These are phyloP conservation scores for Globodera ellingtonae DNA, from an alignment of 1,140 invertebrate species.

Conservation along the genomic window DNA sequence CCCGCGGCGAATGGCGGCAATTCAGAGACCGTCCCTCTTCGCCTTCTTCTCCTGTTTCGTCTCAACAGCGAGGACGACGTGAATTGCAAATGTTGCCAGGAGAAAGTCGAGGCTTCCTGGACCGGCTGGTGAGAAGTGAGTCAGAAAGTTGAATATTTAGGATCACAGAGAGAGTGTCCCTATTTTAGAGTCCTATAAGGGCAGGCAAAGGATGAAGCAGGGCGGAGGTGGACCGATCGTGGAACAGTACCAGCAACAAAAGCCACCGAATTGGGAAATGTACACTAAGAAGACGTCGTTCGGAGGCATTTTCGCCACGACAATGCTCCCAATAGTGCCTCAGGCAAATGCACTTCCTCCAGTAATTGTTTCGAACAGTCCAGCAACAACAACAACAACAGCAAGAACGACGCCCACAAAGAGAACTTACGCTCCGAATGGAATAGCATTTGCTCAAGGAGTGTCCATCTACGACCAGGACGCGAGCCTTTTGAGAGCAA, in stretches of 20 bases:
- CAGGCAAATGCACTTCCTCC: not conserved
- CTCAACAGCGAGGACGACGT: slow-evolving; percentile 1
- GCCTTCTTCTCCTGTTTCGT: not conserved
- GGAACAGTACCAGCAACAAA: not conserved
- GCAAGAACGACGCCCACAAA: not conserved
- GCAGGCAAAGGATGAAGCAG: slow-evolving; percentile 22
- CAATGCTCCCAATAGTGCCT: not conserved
- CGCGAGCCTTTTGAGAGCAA: not conserved
- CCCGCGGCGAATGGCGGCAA: slow-evolving; percentile 2
- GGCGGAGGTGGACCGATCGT: not conserved
- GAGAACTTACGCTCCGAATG: not conserved
- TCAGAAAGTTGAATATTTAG: not conserved
- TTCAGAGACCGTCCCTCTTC: slow-evolving; percentile 2
- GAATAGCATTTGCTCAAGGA: not conserved
- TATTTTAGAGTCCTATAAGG: slow-evolving; percentile 36
- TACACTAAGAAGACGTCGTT: not conserved
- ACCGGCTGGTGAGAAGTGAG: slow-evolving; percentile 34
- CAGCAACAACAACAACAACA: not conserved
- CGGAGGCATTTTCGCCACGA: not conserved
- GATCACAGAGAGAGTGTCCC: not conserved
- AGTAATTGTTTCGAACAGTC: not conserved
- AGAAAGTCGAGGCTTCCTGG: slow-evolving; percentile 20
- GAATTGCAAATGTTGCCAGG: slow-evolving; percentile 14
- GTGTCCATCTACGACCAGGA: slow-evolving; percentile 17
- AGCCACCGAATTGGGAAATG: not conserved